These are phyloP conservation scores for Tipula vernalis DNA, from an alignment of 2,888 invertebrate species.

Conservation along the genomic window DNA sequence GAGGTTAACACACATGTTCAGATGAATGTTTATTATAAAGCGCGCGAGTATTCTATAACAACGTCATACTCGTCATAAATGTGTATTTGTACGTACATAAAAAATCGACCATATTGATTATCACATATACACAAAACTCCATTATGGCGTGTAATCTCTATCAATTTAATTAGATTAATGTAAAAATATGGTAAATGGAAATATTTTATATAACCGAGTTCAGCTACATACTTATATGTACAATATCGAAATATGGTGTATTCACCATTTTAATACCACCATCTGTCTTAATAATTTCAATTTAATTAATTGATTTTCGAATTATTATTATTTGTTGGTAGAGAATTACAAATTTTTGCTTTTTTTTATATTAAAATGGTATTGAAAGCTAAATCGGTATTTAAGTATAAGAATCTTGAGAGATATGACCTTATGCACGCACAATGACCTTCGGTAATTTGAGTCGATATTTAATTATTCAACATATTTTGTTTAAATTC, in stretches of 20 bases:
- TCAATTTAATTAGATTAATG: slow-evolving; percentile 4
- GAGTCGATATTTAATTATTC: neutral
- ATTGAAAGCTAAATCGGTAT: neutral
- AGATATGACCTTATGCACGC: neutral
- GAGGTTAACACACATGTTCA: neutral
- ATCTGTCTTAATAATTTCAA: slow-evolving; percentile 4
- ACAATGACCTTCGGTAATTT: neutral
- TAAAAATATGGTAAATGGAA: neutral
- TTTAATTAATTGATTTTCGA: neutral
- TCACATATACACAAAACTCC: neutral
- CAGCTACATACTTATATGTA: neutral
- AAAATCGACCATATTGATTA: neutral
- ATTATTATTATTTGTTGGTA: neutral
- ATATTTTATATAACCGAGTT: neutral
- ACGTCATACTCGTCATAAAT: neutral
- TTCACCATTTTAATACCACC: neutral
- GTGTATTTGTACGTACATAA: neutral
- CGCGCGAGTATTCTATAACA: neutral
- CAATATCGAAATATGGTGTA: neutral
- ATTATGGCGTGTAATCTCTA: slow-evolving; percentile 4
- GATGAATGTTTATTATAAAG: neutral
- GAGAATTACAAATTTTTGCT: neutral
- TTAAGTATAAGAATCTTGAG: neutral
- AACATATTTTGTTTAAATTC: neutral
- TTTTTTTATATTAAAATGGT: neutral